Evolutionary conservation across 2,888 invertebrate genomes (phyloP), one percentile per base, ranked within the genome.

Genomic region (Phorcus lineatus): DNA sequence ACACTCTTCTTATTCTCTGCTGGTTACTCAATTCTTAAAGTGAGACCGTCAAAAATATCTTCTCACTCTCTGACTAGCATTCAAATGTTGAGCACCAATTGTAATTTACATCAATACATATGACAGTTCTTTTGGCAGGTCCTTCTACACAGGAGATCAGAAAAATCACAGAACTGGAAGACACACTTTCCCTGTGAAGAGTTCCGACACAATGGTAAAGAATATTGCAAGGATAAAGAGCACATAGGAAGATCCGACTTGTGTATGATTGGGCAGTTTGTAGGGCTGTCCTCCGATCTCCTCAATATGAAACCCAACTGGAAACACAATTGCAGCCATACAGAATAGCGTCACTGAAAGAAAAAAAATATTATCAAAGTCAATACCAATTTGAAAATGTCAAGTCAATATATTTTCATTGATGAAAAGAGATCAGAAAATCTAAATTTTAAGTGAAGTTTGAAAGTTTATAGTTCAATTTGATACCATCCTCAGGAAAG

Each of bases 191-290:
- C 82, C 82, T 53, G 84, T 78, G 70, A 84, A 84, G n/a, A 84
- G 81, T 78, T 84, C 84, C 16, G 84, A 84, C 24, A 84, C 79
- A 55, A 84, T 82, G 2, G 84, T 84, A 57, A 84, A 84, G 74
- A 84, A 84, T 22, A 84, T 84, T 57, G 82, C 82, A 79, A 84
- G 78, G 57, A 84, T 82, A 53, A 84, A 84, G 17, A 84, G 81
- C 0, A 84, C 84, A 77, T 84, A 84, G 4, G 84, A 82, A 11
- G 82, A 81, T 40, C 84, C 84, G 11, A 84, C 84, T 81, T 84
- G 84, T 13, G 82, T 84, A 75, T 84, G 82, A 55, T 80, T 81
- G 0, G 84, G 84, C 74, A 84, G 74, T 31, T 84, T 82, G 82
- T 82, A 84, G 6, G 84, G 82, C 47, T 80, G 66, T 40, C 84